Evolutionary conservation across 2,113 vertebrate species (phyloP).

Genomic region (Heloderma charlesbogerti): DNA sequence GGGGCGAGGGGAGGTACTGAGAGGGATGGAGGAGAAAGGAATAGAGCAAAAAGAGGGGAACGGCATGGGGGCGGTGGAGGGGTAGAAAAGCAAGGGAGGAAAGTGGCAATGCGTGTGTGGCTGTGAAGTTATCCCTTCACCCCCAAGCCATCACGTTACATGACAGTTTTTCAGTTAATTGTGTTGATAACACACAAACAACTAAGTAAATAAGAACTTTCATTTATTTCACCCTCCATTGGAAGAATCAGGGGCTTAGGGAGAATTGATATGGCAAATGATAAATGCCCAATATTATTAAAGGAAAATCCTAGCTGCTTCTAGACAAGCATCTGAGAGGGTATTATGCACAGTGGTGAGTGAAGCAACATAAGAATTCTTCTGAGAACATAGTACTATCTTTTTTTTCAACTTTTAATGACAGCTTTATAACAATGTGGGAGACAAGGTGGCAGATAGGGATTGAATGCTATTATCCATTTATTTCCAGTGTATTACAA

Average conservation of each 20-base stretch:
- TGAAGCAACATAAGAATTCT: slow-evolving; percentile 8
- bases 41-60: not conserved
- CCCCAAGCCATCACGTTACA: not conserved
- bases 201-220: slow-evolving; percentile 44
- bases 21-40: not conserved
- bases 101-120: not conserved
- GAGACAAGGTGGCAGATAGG: slow-evolving; percentile 26
- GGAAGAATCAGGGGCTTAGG: not conserved
- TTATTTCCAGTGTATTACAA: slow-evolving; percentile 38
- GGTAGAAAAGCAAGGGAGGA: too few relatives aligned
- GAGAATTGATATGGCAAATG: slow-evolving; percentile 48
- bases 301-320: slow-evolving; percentile 25
- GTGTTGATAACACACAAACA: slow-evolving; percentile 32
- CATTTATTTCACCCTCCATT: slow-evolving; percentile 43
- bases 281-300: slow-evolving; percentile 48
- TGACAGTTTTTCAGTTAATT: slow-evolving; percentile 21
- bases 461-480: slow-evolving; percentile 40
- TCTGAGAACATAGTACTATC: slow-evolving; percentile 37
- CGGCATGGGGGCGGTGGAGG: not conserved
- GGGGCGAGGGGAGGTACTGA: not conserved
- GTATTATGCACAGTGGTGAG: slow-evolving; percentile 41
- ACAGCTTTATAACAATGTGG: slow-evolving; percentile 24
- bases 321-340: slow-evolving; percentile 23
- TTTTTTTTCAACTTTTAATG: slow-evolving; percentile 42
- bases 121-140: not conserved